Evolutionary conservation across 1,140 invertebrate species (phyloP), one percentile per base, ranked within the genome.

Genomic region (Radopholus similis): DNA sequence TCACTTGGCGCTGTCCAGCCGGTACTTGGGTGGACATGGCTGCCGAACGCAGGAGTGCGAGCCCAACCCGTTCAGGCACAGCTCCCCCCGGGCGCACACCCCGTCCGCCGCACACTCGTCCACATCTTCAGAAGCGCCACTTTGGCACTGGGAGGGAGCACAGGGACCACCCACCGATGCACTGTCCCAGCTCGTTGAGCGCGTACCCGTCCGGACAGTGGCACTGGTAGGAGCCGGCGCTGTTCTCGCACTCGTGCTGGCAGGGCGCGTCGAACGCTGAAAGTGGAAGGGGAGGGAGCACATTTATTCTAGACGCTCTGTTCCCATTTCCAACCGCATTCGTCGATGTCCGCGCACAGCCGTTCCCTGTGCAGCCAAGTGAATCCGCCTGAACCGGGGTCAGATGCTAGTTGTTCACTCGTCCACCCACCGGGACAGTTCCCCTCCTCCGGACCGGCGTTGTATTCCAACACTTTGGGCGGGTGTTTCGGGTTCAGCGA

Each of bases 61-160:
- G 26, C 77, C 77, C 9, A 81, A 69, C 47, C 70, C 44, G 51
- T 80, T 80, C 63, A 80, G 76, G 35, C 77, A 80, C 4, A 77
- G 23, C 18, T 70, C 40, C 23, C 51, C 64, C 11, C 64, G 66
- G n/a, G 47, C 55, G 59, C 77, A 80, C 6, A 26, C 57, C 18
- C 34, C 47, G 37, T 65, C 37, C 18, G 23, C 32, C 30, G 67
- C 51, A 47, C 77, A 80, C 58, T 80, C 77, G 44, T 80, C 71
- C 30, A 80, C 63, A 44, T 80, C n/a, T n/a, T n/a, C n/a, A n/a
- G n/a, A n/a, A n/a, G n/a, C n/a, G n/a, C n/a, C n/a, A n/a, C n/a
- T n/a, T n/a, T n/a, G n/a, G n/a, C n/a, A n/a, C n/a, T n/a, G n/a
- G n/a, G n/a, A n/a, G n/a, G n/a, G n/a, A n/a, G n/a, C n/a, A n/a